These are phyloP conservation scores for Drosophila tristis DNA, from an alignment of 1,140 invertebrate genomes.

Conservation along the genomic window DNA sequence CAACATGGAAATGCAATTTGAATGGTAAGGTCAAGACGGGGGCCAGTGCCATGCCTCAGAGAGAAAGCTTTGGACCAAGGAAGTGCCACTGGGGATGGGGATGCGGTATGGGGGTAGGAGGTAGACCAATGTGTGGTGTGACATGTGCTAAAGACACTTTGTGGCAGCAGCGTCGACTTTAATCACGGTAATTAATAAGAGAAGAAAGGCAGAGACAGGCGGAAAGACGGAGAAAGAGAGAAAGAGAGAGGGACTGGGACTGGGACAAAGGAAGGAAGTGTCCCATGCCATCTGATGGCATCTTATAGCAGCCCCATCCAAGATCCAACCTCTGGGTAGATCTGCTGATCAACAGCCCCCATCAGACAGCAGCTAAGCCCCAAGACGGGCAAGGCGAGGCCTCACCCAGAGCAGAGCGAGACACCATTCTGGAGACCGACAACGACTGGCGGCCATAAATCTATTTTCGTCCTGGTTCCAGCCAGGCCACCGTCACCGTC, in stretches of 20 bases:
- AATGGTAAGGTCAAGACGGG: conserved; percentile 66
- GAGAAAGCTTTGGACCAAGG: conserved; percentile 46
- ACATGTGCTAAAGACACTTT: conserved; percentile 75
- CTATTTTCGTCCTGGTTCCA: conserved; percentile 74
- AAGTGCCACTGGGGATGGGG: conserved; percentile 6
- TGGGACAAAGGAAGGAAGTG: conserved; percentile 65
- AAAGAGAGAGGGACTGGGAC: neutral
- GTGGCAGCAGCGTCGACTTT: conserved; percentile 55
- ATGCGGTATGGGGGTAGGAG: conserved; percentile 15
- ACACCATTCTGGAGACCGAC: conserved; percentile 47
- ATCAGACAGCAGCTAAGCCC: conserved; percentile 4
- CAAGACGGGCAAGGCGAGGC: conserved; percentile 8
- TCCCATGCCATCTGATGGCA: conserved; percentile 14
- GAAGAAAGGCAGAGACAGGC: conserved; percentile 16
- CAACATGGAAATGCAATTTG: conserved; percentile 77
- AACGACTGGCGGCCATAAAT: conserved; percentile 73
- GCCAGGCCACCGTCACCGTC: conserved; percentile 28
- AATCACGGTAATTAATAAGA: conserved; percentile 77
- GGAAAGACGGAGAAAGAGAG: conserved; percentile 7
- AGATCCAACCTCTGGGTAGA: conserved; percentile 17
- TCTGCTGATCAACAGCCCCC: conserved; percentile 1
- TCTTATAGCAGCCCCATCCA: conserved; percentile 9
- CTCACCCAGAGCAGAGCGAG: conserved; percentile 65
- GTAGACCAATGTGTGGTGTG: conserved; percentile 48
- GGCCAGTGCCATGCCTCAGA: conserved; percentile 60